These are phyloP conservation scores for Elephantulus edwardii DNA, from an alignment of 2,113 vertebrate genomes.

Conservation along the genomic window DNA sequence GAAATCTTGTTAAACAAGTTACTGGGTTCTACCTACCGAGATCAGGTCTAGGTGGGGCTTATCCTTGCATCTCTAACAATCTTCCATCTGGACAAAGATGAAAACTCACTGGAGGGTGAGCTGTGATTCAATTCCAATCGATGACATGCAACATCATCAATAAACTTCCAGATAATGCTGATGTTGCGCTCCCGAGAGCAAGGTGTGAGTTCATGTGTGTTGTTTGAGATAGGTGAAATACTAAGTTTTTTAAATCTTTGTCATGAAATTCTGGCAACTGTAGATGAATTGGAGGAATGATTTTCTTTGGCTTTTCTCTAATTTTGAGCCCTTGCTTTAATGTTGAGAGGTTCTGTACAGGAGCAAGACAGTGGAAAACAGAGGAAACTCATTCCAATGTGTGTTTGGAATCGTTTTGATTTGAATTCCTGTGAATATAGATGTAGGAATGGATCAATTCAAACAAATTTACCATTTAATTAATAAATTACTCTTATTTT, in stretches of 20 bases:
- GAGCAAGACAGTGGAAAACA: not conserved
- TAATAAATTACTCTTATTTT: not conserved
- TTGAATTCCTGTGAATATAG: slow-evolving; percentile 1
- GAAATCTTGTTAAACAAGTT: not conserved
- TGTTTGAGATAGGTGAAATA: not conserved
- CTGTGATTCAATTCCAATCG: too few relatives aligned
- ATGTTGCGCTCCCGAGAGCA: not conserved
- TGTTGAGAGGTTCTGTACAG: not conserved
- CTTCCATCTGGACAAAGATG: too few relatives aligned
- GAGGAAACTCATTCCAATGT: not conserved
- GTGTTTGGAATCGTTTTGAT: not conserved
- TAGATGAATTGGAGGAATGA: not conserved
- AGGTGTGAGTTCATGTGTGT: not conserved
- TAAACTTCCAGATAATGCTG: not conserved
- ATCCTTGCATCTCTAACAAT: not conserved
- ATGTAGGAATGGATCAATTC: not conserved
- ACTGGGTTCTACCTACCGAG: not conserved
- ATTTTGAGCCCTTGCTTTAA: not conserved
- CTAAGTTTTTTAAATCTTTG: not conserved
- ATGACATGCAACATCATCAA: too few relatives aligned
- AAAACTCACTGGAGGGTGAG: too few relatives aligned
- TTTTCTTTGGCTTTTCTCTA: not conserved
- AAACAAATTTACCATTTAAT: not conserved
- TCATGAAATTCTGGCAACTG: not conserved
- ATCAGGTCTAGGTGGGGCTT: not conserved